Evolutionary conservation across 2,888 invertebrate species (phyloP), one percentile per base, ranked within the genome.

Genomic region (Agrochola lota): DNA sequence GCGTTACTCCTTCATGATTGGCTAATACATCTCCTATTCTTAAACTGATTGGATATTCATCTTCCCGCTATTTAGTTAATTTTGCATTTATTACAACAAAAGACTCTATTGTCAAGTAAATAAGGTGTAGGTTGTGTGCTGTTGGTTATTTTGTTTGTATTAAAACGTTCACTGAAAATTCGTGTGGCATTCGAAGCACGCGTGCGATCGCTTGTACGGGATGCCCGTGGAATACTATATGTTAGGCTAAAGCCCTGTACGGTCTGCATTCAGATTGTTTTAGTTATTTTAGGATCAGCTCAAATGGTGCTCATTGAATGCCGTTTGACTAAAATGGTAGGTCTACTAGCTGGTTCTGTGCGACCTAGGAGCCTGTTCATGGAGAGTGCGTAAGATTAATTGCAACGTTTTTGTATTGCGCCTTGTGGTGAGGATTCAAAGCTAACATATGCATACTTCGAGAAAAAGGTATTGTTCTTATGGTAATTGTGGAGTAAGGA

Each of bases 211-310:
- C 94, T 92, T 95, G 95, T 95, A 94, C 79, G 88, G 91, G 81
- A 85, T 92, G 93, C 90, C 85, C 85, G 83, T 87, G 88, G 94
- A 94, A 95, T 95, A 94, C 93, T 84, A 88, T 91, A 94, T 92
- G 87, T 86, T 90, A 91, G 90, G 92, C 91, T 91, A 92, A 91
- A 92, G 88, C 93, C 92, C 87, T 92, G 88, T 94, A 94, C 91
- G 94, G 94, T 88, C 87, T 90, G 94, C 92, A 94, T 94, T 94
- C 91, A 92, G 93, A 95, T 94, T 92, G 92, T 91, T 93, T 93
- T 91, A 90, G 91, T 93, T 94, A 92, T 94, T 94, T 94, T 93
- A 91, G 91, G 90, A 91, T 90, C 85, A 85, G 87, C 85, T 89
- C 90, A 90, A 88, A 90, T 87, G 88, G 88, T 68, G 70, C 79